These are phyloP conservation scores for Sarcophaga rosellei DNA, from an alignment of 2,888 invertebrate species.

Conservation along the genomic window DNA sequence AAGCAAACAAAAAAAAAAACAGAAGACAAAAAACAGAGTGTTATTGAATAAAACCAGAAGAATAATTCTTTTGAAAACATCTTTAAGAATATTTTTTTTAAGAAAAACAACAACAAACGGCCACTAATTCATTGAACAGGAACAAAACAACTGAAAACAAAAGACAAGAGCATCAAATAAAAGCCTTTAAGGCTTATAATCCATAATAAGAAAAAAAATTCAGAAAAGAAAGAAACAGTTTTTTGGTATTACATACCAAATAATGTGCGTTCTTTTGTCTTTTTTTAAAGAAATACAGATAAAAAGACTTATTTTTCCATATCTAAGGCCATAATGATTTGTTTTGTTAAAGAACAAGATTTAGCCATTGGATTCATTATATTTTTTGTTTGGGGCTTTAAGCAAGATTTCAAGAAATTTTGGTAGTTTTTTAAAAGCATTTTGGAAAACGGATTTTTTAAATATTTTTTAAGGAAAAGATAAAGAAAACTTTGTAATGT, in stretches of 20 bases:
- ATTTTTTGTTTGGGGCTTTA: slow-evolving; percentile 13
- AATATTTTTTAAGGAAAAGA: neutral
- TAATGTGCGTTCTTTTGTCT: neutral
- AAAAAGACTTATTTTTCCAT: slow-evolving; percentile 11
- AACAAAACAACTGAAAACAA: neutral
- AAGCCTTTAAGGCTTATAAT: slow-evolving; percentile 24
- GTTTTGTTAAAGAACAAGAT: slow-evolving; percentile 5
- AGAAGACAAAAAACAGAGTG: neutral
- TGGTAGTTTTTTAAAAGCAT: neutral
- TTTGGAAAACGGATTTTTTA: neutral
- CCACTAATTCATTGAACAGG: slow-evolving; percentile 14
- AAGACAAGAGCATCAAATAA: neutral
- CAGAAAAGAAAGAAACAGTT: too few species aligned
- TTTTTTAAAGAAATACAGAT: slow-evolving; percentile 16
- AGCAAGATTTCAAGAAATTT: slow-evolving; percentile 6
- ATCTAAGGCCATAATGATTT: neutral
- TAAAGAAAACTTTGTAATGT: too few species aligned
- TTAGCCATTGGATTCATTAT: neutral
- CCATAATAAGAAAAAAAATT: slow-evolving; percentile 7
- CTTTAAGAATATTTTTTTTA: slow-evolving; percentile 4
- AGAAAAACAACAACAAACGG: slow-evolving; percentile 9
- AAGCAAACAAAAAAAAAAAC: neutral
- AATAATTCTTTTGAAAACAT: slow-evolving; percentile 13
- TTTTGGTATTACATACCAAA: too few species aligned
- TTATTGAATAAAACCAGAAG: slow-evolving; percentile 9